phyloP scores from a whole-genome alignment of 2,113 vertebrate genomes.

The Chloroceryle aenea region DNA sequence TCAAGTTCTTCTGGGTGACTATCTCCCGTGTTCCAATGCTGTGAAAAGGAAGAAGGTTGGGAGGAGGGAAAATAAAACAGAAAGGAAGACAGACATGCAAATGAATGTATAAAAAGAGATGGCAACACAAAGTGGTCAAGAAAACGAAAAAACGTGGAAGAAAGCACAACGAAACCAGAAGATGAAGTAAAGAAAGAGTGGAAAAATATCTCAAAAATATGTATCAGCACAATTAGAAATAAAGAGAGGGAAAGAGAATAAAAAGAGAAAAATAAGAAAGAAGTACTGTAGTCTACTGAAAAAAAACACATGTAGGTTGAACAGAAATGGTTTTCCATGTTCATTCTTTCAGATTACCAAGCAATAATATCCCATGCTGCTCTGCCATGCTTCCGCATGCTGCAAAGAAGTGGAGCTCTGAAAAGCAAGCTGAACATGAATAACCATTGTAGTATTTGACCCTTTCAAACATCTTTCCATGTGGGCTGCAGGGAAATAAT shows the following conservation, averaged over 20 bases:
- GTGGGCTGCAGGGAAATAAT: not conserved
- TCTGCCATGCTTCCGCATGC: slow-evolving; percentile 79
- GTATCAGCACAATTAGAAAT: slow-evolving; percentile 75
- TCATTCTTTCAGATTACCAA: slow-evolving; percentile 73
- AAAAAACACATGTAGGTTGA: slow-evolving; percentile 81
- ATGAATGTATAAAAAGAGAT: slow-evolving; percentile 62
- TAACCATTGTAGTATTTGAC: slow-evolving; percentile 81
- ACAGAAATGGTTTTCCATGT: slow-evolving; percentile 85
- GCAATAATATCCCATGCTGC: slow-evolving; percentile 74
- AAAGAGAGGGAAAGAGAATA: slow-evolving; percentile 84
- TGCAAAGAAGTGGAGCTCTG: slow-evolving; percentile 72
- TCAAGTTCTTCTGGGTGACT: slow-evolving; percentile 99
- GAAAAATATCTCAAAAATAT: slow-evolving; percentile 72
- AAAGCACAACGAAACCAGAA: slow-evolving; percentile 71
- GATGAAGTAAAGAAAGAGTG: slow-evolving; percentile 61
- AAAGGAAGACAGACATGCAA: slow-evolving; percentile 65
- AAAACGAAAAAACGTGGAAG: slow-evolving; percentile 49
- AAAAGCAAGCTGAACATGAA: slow-evolving; percentile 83
- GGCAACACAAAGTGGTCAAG: slow-evolving; percentile 38
- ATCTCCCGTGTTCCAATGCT: slow-evolving; percentile 99
- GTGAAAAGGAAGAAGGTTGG: slow-evolving; percentile 84
- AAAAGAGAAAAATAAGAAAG: slow-evolving; percentile 89
- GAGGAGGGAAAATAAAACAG: slow-evolving; percentile 72
- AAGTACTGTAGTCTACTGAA: slow-evolving; percentile 80
- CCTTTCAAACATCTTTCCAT: slow-evolving; percentile 78